Percentiles rank a stretch among this genome's conserved stretches.
These are phyloP conservation scores for Bucco capensis DNA, from an alignment of 2,113 vertebrate genomes.

Conservation along the genomic window DNA sequence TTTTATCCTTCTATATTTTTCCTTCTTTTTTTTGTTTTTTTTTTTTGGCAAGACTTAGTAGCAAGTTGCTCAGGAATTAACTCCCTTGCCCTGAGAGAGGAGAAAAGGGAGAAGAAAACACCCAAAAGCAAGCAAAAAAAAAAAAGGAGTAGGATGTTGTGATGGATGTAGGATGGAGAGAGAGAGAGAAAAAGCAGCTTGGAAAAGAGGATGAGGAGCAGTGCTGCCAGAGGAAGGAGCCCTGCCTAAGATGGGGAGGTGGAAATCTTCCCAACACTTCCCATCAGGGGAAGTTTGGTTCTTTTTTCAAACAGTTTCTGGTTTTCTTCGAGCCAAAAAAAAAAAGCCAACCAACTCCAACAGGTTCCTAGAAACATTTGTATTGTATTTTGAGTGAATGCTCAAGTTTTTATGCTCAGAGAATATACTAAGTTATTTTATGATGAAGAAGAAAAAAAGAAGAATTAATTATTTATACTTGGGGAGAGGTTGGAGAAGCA, in stretches of 20 bases:
- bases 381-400: conserved; percentile 70
- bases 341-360: too few relatives aligned
- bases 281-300: too few relatives aligned
- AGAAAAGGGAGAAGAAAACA: too few relatives aligned
- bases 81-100: too few relatives aligned
- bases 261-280: not conserved
- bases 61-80: too few relatives aligned
- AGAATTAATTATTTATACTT: conserved; percentile 73
- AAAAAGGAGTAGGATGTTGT: conserved; percentile 18
- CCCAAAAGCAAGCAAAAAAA: not conserved
- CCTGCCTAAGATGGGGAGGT: not conserved
- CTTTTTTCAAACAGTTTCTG: too few relatives aligned
- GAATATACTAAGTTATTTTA: conserved; percentile 80
- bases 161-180: too few relatives aligned
- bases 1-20: too few relatives aligned
- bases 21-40: too few relatives aligned
- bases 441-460: not conserved
- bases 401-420: conserved; percentile 76
- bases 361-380: too few relatives aligned
- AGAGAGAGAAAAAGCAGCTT: conserved; percentile 12
- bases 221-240: conserved; percentile 9
- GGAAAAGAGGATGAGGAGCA: not conserved
- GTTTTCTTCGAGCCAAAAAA: too few relatives aligned
- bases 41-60: too few relatives aligned
- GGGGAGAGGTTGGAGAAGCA: conserved; percentile 36